Conservation (phyloP, 2,888 invertebrate genomes). For the Holacanthella duospinosa region DNA sequence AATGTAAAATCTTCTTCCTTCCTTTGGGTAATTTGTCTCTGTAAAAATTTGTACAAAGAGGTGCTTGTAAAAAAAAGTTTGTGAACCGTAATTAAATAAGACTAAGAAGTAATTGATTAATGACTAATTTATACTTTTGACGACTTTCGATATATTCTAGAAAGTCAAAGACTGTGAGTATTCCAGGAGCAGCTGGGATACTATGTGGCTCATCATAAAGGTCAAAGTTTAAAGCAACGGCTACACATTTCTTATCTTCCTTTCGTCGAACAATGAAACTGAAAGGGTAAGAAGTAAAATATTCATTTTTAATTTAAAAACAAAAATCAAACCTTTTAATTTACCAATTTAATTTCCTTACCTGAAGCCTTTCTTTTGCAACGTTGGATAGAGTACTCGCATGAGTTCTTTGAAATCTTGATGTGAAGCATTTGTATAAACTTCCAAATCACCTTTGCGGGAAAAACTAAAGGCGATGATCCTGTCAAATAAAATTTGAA, state of each 20-base stretch:
- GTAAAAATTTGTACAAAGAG: not conserved
- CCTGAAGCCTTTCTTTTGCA: conserved; percentile 51
- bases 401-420: conserved; percentile 60
- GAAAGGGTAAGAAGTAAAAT: too few relatives aligned
- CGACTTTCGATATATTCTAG: conserved; percentile 66
- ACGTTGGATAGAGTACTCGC: conserved; percentile 56
- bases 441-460: conserved; percentile 73
- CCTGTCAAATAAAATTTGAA: conserved; percentile 43
- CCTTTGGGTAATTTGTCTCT: conserved; percentile 47
- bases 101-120: not conserved
- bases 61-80: too few relatives aligned
- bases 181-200: conserved; percentile 54
- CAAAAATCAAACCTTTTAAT: not conserved
- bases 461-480: conserved; percentile 77
- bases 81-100: too few relatives aligned
- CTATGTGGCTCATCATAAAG: conserved; percentile 67
- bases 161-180: conserved; percentile 59
- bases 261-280: conserved; percentile 53
- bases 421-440: conserved; percentile 58
- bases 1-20: conserved; percentile 61
- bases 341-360: not conserved
- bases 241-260: conserved; percentile 51
- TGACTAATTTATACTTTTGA: conserved; percentile 47
- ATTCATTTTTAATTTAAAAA: too few relatives aligned
- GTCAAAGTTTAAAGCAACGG: conserved; percentile 69